Percentiles rank a stretch among this genome's conserved stretches.
Conservation (phyloP, 2,797 vertebrate genomes). For the Eidolon dupreanum region DNA sequence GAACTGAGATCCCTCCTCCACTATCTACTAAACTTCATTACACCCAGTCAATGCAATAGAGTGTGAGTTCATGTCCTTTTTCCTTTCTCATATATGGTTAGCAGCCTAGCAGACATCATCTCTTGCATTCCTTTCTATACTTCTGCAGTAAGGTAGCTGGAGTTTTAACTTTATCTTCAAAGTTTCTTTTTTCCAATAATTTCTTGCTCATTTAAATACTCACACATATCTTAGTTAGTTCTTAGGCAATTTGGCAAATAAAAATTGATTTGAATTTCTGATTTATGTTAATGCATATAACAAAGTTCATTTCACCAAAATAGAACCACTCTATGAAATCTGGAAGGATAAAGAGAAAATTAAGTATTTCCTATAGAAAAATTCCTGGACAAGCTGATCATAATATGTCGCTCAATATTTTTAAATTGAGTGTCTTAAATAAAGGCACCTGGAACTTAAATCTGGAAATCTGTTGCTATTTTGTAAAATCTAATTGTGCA, state of each 20-base stretch:
- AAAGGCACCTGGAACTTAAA: neutral
- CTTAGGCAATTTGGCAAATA: neutral
- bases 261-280: neutral
- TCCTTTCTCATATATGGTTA: neutral
- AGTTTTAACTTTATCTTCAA: neutral
- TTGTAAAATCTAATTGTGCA: neutral
- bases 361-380: conserved; percentile 1
- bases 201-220: neutral
- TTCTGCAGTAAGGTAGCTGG: neutral
- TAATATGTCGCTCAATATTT: neutral
- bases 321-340: neutral
- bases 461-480: neutral
- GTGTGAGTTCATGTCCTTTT: neutral
- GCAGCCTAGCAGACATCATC: accelerated
- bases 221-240: neutral
- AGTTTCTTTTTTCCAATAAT: neutral
- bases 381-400: neutral
- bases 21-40: neutral
- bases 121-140: neutral
- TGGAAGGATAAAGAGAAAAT: neutral
- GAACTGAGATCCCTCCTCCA: neutral
- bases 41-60: neutral
- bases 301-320: neutral
- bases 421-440: conserved; percentile 28
- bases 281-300: neutral